A percentile compares a stretch with the other conserved stretches of the same genome.
Evolutionary conservation across 2,797 vertebrate species (phyloP).

Genomic region (Anabas testudineus): DNA sequence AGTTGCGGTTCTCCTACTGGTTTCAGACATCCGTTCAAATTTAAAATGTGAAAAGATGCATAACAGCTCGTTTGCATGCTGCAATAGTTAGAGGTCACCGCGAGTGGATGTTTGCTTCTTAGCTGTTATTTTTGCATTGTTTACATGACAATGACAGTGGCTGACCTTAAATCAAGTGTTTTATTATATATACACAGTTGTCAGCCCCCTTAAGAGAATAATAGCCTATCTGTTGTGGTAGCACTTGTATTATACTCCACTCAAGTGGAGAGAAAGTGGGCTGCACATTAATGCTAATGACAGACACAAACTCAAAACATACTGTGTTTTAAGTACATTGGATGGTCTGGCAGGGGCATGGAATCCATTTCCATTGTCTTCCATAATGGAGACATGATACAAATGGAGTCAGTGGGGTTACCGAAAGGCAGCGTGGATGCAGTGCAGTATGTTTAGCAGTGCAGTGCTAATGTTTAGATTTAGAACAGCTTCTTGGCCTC

Average conservation of each 20-base stretch:
- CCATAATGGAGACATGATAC: conserved; percentile 64
- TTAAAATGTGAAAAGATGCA: conserved; percentile 11
- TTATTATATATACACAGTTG: neutral
- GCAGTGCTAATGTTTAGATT: conserved; percentile 65
- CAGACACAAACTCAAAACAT: conserved; percentile 48
- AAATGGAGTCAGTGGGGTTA: conserved; percentile 72
- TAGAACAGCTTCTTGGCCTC: conserved; percentile 50
- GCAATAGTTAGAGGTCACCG: neutral
- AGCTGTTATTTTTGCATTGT: conserved; percentile 17
- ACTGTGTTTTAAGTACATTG: conserved; percentile 51
- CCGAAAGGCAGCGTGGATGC: conserved; percentile 34
- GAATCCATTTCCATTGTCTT: conserved; percentile 64
- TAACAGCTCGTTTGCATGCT: conserved; percentile 3
- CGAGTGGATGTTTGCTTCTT: conserved; percentile 16
- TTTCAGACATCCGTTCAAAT: neutral
- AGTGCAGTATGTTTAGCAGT: conserved; percentile 42
- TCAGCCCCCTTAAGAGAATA: conserved; percentile 21
- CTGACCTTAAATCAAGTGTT: conserved; percentile 35
- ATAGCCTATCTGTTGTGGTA: conserved; percentile 15
- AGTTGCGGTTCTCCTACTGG: conserved; percentile 9
- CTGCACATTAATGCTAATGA: conserved; percentile 51
- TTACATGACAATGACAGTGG: conserved; percentile 1
- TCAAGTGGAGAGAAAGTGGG: conserved; percentile 41
- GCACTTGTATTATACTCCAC: conserved; percentile 23
- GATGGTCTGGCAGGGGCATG: conserved; percentile 44